Conservation (phyloP, 2,113 vertebrate genomes). For the Hepsetus odoe region DNA sequence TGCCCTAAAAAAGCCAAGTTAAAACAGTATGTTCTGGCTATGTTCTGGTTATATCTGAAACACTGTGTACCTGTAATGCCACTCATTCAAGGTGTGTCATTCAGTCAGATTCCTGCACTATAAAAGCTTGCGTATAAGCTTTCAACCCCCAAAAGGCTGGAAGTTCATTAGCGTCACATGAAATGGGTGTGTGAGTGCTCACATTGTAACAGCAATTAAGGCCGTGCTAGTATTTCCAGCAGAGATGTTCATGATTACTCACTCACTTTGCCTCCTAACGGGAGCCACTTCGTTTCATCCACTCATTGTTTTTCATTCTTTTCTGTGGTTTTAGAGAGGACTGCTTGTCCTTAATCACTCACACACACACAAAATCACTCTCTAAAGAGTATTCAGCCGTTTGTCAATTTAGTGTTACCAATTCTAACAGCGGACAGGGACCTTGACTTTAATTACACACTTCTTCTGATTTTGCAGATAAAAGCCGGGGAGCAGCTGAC, state of each 20-base stretch:
- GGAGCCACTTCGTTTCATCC: slow-evolving; percentile 2
- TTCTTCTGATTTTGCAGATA: neutral
- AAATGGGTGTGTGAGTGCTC: neutral
- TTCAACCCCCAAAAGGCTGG: slow-evolving; percentile 18
- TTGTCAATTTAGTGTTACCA: neutral
- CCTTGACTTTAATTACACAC: neutral
- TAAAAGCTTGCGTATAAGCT: slow-evolving; percentile 6
- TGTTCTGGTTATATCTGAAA: neutral
- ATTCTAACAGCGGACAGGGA: neutral
- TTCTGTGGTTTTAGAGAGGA: slow-evolving; percentile 16
- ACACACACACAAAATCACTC: neutral
- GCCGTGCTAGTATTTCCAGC: neutral
- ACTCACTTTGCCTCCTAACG: slow-evolving; percentile 4
- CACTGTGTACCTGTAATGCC: neutral
- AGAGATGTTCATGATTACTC: neutral
- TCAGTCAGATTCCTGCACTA: neutral
- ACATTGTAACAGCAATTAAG: slow-evolving; percentile 14
- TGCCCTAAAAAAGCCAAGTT: too few species aligned
- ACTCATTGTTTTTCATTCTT: neutral
- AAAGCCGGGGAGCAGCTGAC: neutral
- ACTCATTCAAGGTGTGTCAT: neutral
- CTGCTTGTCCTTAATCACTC: slow-evolving; percentile 2
- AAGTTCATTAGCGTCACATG: slow-evolving; percentile 1
- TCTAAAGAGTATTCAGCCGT: neutral
- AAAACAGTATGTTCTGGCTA: too few species aligned